Evolutionary conservation across 1,140 invertebrate genomes (phyloP), one percentile per base, ranked within the genome.

Genomic region (Zaprionus davidi): DNA sequence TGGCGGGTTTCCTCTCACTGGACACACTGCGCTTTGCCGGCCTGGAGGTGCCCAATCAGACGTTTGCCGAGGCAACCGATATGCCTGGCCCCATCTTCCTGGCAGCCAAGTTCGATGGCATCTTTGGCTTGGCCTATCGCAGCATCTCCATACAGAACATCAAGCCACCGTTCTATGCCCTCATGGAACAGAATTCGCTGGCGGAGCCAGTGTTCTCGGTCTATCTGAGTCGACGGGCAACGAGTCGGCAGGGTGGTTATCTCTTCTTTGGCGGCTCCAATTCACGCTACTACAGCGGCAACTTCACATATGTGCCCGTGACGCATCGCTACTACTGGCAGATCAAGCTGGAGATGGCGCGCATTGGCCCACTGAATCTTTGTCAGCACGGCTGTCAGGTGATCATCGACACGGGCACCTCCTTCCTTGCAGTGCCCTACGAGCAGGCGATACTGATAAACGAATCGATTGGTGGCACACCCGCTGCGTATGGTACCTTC

Each of bases 61-160:
- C 96, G 13, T 99, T 99, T 94, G 99, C 98, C 13, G 99, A 99
- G 94, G 99, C 99, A 2, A 93, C 98, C 4, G 96, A 95, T 81
- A 98, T 99, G 94, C 99, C 99, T 58, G 97, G 97, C 36, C 93
- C 97, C 46, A 95, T 96, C 20, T 99, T 99, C 93, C 95, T 99
- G 20, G 97, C 97, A 62, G 98, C 98, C 73, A 99, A 98, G 93
- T 99, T 99, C 93, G 99, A 99, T 93, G 99, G 99, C 65, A 99
- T 99, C 86, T 94, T 99, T 34, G 98, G 98, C 64, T 95, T 99
- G 95, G 98, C 94, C 5, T 99, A 98, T 92, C 94, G 95, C 67
- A 95, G 94, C 49, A 99, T 99, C 87, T 94, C 98, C 58, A 98
- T 97, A 82, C 97, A 99, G 93, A 95, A 95, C 60, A 97, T 99